A percentile compares a stretch with the other conserved stretches of the same genome.
Conservation (phyloP, 2,888 invertebrate species). For the Amiota minor region DNA sequence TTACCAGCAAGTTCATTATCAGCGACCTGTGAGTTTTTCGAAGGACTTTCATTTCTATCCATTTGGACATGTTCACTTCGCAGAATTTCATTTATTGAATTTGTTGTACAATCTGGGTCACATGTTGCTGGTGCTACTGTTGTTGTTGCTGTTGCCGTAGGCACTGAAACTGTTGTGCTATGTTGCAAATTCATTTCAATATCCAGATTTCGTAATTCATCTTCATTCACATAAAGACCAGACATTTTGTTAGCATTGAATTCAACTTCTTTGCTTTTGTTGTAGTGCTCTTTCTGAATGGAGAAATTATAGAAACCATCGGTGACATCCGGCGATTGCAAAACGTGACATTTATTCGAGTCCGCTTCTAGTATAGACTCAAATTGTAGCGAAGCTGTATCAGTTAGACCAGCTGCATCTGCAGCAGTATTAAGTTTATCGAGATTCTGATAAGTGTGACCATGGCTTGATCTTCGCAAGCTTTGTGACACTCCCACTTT, state of each 20-base stretch:
- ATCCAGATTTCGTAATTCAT: slow-evolving; percentile 69
- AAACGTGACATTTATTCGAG: slow-evolving; percentile 62
- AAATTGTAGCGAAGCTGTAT: slow-evolving; percentile 72
- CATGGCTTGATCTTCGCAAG: not conserved
- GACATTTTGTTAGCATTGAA: slow-evolving; percentile 66
- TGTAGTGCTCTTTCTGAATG: slow-evolving; percentile 72
- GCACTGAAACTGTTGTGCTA: slow-evolving; percentile 34
- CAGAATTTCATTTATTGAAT: not conserved
- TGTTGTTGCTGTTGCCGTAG: slow-evolving; percentile 25
- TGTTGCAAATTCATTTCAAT: slow-evolving; percentile 58
- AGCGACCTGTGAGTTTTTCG: slow-evolving; percentile 31
- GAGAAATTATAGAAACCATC: slow-evolving; percentile 73
- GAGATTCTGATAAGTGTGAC: slow-evolving; percentile 68
- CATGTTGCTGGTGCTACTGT: slow-evolving; percentile 9
- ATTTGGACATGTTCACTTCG: not conserved
- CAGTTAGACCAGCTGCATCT: slow-evolving; percentile 62
- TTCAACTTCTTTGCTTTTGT: slow-evolving; percentile 67
- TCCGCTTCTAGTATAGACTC: slow-evolving; percentile 73
- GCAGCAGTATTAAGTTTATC: slow-evolving; percentile 51
- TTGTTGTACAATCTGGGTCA: slow-evolving; percentile 36
- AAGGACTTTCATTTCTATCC: slow-evolving; percentile 7
- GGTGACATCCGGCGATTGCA: slow-evolving; percentile 72
- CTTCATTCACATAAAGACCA: slow-evolving; percentile 69
- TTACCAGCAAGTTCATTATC: slow-evolving; percentile 71
- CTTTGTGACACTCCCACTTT: not conserved